Conservation (phyloP, 1,140 invertebrate genomes). For the Zaprionus taronus region DNA sequence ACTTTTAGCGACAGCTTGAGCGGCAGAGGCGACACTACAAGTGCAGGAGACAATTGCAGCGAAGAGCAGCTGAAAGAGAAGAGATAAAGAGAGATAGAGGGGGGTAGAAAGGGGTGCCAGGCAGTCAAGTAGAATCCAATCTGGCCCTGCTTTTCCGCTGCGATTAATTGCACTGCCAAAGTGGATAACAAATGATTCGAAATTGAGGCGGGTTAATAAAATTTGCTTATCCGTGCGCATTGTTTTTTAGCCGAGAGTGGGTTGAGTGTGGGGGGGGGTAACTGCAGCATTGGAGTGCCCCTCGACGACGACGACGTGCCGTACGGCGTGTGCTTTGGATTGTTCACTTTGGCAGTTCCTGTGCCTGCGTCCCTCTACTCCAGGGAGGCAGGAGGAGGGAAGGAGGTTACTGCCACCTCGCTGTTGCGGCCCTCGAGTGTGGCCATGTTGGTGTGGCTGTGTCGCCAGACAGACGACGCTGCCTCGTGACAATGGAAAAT, state of each 20-base stretch:
- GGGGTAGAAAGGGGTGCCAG: neutral
- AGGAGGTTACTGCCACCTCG: conserved; percentile 20
- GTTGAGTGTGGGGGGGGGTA: neutral
- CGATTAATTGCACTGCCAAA: conserved; percentile 72
- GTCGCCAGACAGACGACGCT: conserved; percentile 49
- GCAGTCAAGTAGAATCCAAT: conserved; percentile 19
- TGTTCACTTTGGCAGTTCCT: conserved; percentile 73
- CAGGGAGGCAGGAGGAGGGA: neutral
- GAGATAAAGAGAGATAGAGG: neutral
- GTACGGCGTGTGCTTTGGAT: conserved; percentile 40
- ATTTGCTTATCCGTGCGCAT: conserved; percentile 45
- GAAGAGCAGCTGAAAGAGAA: conserved; percentile 9
- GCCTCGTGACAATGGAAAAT: conserved; percentile 63
- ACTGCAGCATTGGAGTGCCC: no score
- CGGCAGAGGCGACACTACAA: conserved; percentile 17
- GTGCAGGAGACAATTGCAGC: conserved; percentile 28
- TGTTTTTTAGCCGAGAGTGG: conserved; percentile 3
- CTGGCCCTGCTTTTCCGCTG: conserved; percentile 33
- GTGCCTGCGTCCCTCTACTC: conserved; percentile 7
- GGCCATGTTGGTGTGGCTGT: conserved; percentile 7
- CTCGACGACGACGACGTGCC: no score
- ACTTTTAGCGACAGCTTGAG: conserved; percentile 38
- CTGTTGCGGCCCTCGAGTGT: conserved; percentile 3
- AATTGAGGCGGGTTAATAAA: conserved; percentile 68
- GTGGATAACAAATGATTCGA: conserved; percentile 64